Conservation (phyloP, 2,797 vertebrate species). For the Xenops minutus region DNA sequence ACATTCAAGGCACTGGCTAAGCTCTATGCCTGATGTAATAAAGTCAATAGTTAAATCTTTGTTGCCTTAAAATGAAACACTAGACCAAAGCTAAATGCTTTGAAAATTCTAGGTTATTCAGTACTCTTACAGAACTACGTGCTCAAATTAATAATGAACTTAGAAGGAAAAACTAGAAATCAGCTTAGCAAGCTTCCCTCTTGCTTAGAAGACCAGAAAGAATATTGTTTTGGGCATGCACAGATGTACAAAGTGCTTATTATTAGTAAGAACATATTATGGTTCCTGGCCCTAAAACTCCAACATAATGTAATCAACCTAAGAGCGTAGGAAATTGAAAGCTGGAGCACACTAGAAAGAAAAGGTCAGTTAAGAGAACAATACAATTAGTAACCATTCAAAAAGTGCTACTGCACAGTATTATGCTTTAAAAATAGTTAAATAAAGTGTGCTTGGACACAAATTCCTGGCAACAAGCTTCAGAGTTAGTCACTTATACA, state of each 20-base stretch:
- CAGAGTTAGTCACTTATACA: constrained; percentile 2
- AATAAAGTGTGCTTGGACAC: not conserved
- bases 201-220: not conserved
- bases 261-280: not conserved
- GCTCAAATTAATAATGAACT: not conserved
- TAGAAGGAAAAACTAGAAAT: not conserved
- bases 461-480: constrained; percentile 2
- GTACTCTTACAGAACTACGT: not conserved
- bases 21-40: not conserved
- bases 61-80: not conserved
- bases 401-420: not conserved
- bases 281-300: not conserved
- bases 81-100: not conserved
- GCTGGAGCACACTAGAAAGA: not conserved
- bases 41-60: not conserved
- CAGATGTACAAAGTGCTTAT: not conserved
- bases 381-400: constrained; percentile 28
- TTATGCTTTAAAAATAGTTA: not conserved
- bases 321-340: not conserved
- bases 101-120: constrained; percentile 1
- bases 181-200: not conserved
- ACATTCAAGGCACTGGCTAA: not conserved
- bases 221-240: not conserved
- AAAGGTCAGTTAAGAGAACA: not conserved
- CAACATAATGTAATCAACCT: not conserved